Evolutionary conservation across 2,888 invertebrate genomes (phyloP), one percentile per base, ranked within the genome.

Genomic region (Rhorus exstirpatorius): DNA sequence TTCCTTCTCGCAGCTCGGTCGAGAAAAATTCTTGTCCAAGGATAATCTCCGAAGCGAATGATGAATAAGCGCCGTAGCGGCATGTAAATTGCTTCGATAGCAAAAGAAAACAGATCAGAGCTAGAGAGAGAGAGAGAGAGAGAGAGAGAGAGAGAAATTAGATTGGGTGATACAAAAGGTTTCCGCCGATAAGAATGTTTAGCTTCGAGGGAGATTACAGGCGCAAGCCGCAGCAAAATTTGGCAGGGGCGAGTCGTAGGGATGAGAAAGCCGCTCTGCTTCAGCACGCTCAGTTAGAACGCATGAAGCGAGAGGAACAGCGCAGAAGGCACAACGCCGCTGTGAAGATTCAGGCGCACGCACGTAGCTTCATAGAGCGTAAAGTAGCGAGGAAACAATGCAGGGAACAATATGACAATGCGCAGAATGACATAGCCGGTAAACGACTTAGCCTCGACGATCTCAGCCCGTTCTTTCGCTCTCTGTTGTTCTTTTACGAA

Each of bases 181-280:
- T 19, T 3, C n/a, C 4, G 3, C 3, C 1, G 6, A 6, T 31
- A 17, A 89, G 68, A 53, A 94, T 94, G 93, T 96, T 95, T 88
- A 95, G 97, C 90, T 99, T 99, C 92, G 98, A 99, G 93, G 99
- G 99, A 75, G 97, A 98, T 92, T 97, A 96, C 92, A 95, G 97
- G 90, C 95, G 97, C 65, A 96, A 95, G 93, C 99, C 98, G 7
- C 95, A 96, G 89, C 98, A 98, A 93, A 98, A 97, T 93, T 94
- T 98, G 86, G 96, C 97, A 81, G 98, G 98, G 79, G 96, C 96
- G n/a, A 97, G 97, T 90, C 94, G 94, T 76, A 95, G 95, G 85
- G 95, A 96, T 84, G 96, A 95, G 60, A 94, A 95, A 87, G 96
- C 97, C 89, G 94, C 95, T 70, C 93, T 98, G 65, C 94, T 98